A percentile compares a stretch with the other conserved stretches of the same genome.
Conservation (phyloP, 2,113 vertebrate species). For the Neopipo cinnamomea region DNA sequence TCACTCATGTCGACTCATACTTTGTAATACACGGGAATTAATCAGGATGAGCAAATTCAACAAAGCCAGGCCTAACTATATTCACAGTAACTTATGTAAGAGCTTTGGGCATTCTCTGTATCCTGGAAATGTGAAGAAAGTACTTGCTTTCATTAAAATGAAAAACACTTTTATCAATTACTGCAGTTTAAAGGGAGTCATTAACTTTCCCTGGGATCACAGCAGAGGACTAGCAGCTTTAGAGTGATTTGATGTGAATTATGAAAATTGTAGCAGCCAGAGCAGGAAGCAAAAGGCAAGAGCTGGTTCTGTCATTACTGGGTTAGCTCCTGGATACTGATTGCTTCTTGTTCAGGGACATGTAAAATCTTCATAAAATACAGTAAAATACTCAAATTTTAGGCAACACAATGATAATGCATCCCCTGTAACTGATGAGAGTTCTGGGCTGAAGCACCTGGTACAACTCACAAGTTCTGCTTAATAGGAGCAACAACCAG, state of each 20-base stretch:
- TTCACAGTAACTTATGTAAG: fast-evolving
- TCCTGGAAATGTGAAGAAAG: background rate
- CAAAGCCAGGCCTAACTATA: background rate
- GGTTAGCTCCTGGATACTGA: background rate
- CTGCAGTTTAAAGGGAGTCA: background rate
- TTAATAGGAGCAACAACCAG: background rate
- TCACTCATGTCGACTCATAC: fast-evolving
- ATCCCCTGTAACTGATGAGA: background rate
- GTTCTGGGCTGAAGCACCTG: background rate
- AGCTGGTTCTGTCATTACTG: background rate
- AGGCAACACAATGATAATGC: background rate
- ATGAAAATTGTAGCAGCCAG: background rate
- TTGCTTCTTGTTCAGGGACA: fast-evolving
- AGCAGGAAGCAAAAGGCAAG: background rate
- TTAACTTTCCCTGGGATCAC: background rate
- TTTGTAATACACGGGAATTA: background rate
- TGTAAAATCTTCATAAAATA: background rate
- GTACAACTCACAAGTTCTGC: background rate
- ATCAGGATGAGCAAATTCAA: background rate
- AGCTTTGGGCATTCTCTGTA: background rate
- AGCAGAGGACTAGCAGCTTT: background rate
- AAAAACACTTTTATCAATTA: background rate
- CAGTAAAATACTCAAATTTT: background rate
- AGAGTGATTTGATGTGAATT: background rate
- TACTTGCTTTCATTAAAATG: background rate